Evolutionary conservation across 2,797 vertebrate species (phyloP).

Genomic region (Sebastes minor): DNA sequence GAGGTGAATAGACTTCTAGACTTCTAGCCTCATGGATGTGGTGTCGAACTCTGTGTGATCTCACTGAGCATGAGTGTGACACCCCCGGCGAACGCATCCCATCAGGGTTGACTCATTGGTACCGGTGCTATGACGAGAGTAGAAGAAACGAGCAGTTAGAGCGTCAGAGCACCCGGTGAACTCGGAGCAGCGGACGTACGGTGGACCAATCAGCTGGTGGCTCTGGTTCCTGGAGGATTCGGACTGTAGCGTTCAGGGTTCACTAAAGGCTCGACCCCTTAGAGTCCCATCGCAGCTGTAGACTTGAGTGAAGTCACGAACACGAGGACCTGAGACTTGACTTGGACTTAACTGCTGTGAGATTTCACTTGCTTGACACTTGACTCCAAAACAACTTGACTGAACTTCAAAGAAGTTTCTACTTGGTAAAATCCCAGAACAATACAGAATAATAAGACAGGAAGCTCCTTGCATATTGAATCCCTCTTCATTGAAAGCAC

Average conservation of each 20-base stretch:
- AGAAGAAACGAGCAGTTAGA: neutral
- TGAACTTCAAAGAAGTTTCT: neutral
- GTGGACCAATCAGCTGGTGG: constrained; percentile 38
- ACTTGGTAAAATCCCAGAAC: neutral
- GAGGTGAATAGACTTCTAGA: constrained; percentile 77
- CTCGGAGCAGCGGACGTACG: neutral
- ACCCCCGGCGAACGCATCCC: constrained; percentile 28
- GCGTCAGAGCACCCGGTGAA: neutral
- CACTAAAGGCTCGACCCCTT: neutral
- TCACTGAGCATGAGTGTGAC: constrained; percentile 68
- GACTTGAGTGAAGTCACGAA: neutral
- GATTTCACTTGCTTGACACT: neutral
- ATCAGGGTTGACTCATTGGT: neutral
- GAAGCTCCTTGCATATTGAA: neutral
- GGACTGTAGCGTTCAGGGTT: neutral
- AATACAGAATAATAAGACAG: neutral
- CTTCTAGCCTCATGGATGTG: constrained; percentile 66
- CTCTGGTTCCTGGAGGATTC: constrained; percentile 8
- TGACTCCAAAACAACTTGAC: neutral
- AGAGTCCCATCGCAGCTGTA: neutral
- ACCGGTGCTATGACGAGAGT: neutral
- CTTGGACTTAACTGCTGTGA: neutral
- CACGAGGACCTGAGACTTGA: neutral
- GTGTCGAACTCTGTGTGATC: constrained; percentile 65
- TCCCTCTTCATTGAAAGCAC: neutral